Conservation (phyloP, 2,797 vertebrate genomes). For the Thalassophryne amazonica region DNA sequence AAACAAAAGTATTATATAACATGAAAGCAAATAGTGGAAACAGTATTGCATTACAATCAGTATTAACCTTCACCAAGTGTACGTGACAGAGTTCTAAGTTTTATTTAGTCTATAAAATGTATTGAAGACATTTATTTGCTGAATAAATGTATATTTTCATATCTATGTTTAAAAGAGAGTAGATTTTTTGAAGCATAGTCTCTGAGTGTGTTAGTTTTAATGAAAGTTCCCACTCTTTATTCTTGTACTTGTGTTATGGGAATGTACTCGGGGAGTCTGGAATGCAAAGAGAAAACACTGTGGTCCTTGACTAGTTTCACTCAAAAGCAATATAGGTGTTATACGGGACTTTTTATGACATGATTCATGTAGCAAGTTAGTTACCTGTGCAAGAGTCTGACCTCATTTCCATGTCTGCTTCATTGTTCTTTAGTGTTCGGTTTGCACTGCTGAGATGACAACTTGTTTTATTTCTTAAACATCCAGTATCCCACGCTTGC, state of each 20-base stretch:
- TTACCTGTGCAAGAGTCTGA: constrained; percentile 46
- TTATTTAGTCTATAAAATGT: constrained; percentile 59
- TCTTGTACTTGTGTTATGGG: constrained; percentile 71
- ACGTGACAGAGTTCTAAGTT: constrained; percentile 67
- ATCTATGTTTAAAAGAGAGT: constrained; percentile 60
- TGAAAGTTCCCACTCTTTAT: constrained; percentile 58
- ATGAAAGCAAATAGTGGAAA: constrained; percentile 39
- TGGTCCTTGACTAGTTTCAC: constrained; percentile 70
- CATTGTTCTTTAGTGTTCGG: constrained; percentile 47
- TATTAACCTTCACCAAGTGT: constrained; percentile 73
- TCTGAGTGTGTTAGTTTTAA: constrained; percentile 60
- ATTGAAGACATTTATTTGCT: constrained; percentile 54
- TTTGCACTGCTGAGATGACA: constrained; percentile 51
- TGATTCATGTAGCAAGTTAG: constrained; percentile 29
- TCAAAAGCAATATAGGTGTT: constrained; percentile 73
- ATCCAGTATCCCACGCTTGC: too few species aligned
- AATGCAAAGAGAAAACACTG: constrained; percentile 75
- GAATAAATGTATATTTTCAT: constrained; percentile 77
- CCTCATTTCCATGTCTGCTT: constrained; percentile 44
- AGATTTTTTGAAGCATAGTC: constrained; percentile 62
- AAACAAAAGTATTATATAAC: constrained; percentile 63
- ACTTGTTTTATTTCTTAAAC: too few species aligned
- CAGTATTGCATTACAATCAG: constrained; percentile 75
- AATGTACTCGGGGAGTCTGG: constrained; percentile 69
- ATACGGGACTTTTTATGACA: constrained; percentile 35